Evolutionary conservation across 2,888 invertebrate genomes (phyloP), one percentile per base, ranked within the genome.

Genomic region (Lacanobia oleracea): DNA sequence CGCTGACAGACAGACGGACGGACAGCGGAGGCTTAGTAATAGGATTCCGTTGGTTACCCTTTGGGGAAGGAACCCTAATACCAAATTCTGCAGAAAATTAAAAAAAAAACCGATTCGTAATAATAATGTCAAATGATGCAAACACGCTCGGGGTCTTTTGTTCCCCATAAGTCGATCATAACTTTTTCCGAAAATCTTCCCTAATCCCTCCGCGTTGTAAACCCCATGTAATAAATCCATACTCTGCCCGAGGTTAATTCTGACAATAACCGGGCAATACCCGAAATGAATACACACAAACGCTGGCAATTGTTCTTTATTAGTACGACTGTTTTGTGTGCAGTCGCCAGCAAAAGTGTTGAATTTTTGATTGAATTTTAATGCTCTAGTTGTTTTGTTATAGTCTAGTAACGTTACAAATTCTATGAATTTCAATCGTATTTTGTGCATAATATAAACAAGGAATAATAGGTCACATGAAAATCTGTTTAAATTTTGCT

Each of bases 261-360:
- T 66, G 53, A 81, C 73, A 79, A 82, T 82, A 77, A 77, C 80
- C 59, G 63, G 73, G 71, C 63, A 85, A 45, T 74, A 73, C 21
- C 56, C 70, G 53, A 62, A 84, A 80, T 68, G 60, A 27, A 40
- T 64, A 67, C 64, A 62, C 59, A 67, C 67, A 67, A 67, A 62
- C 21, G 56, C 71, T 79, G 63, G 79, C 62, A 75, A 81, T 69
- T 72, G 37, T 75, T 63, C 53, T 75, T 75, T 74, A 77, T 79
- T 79, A 64, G 74, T 56, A 75, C 64, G 61, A 53, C 56, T 21
- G 64, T 57, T 63, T 43, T 66, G 65, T 65, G 83, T 72, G 23
- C 51, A 81, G 14, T 85, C 71, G 66, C 9, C 10, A 1, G 57
- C 74, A 77, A 66, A 85, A 82, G 73, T 83, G 73, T 75, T 75